Base-by-base conservation (phyloP, 2,888 invertebrate species). In the Metopia argyrocephala region DNA sequence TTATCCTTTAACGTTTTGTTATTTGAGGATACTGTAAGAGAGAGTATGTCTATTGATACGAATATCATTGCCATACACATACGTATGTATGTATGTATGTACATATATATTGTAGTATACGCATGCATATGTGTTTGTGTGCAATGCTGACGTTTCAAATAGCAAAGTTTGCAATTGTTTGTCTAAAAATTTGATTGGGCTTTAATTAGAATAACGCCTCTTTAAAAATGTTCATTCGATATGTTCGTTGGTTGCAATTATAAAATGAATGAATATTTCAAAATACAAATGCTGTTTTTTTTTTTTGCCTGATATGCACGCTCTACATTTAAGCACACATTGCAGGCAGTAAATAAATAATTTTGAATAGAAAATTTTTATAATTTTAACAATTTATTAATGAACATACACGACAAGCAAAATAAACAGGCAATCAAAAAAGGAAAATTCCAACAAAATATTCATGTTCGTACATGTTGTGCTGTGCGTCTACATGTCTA, bases 151-250 rank as follows among this genome's bases (percentile, higher is more conserved):
- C 79, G 70, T 79, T 75, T 79, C 28, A 75, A 79, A 79, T 21
- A 75, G 38, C 56, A 74, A 79, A 78, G 46, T 38, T n/a, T 75
- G 69, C 69, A 79, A 70, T 75, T 79, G 70, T 79, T 75, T 79
- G 75, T 79, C 70, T 75, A 79, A 79, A 79, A 70, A 54, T 75
- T 79, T 79, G 79, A 79, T 75, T 75, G 79, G 79, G 59, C 65
- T 70, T 70, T 79, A 79, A 75, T 79, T 79, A 79, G 65, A 79
- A 75, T 65, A 75, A 79, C 75, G 79, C 79, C 79, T 79, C 70
- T 70, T 65, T 52, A 59, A 79, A 65, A 70, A 50, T 61, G 31
- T 65, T 69, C 69, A 4, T 12, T 9, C 9, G 38, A 38, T n/a
- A 3, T 38, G 15, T 38, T 12, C 38, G 15, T 12, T 38, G 9